Conservation (phyloP, 2,797 vertebrate genomes). For the Chromobotia macracanthus region DNA sequence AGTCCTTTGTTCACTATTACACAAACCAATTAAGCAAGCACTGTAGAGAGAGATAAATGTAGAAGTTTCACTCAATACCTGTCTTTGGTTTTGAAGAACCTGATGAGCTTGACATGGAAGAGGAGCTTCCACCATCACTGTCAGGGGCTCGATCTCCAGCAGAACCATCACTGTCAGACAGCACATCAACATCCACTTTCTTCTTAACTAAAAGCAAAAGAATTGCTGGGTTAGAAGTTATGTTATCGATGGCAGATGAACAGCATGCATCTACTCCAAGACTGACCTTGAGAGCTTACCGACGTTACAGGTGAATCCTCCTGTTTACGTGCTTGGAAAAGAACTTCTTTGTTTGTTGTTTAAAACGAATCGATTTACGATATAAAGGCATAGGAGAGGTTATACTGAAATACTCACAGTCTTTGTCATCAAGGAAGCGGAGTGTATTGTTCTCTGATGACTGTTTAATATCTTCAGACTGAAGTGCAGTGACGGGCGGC, state of each 20-base stretch:
- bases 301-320: constrained; percentile 55
- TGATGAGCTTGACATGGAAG: constrained; percentile 61
- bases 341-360: constrained; percentile 76
- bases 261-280: not conserved
- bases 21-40: not conserved
- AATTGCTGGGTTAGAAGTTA: not conserved
- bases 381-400: not conserved
- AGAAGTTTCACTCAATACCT: constrained; percentile 10
- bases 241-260: not conserved
- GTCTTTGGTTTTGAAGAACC: constrained; percentile 52
- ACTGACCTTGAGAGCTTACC: constrained; percentile 59
- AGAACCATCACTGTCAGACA: constrained; percentile 44
- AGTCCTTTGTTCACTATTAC: not conserved
- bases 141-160: constrained; percentile 54
- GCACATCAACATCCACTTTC: constrained; percentile 28
- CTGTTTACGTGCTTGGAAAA: constrained; percentile 81
- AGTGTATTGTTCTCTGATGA: constrained; percentile 54
- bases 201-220: constrained; percentile 40
- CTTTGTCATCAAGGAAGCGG: constrained; percentile 76
- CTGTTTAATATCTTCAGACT: constrained; percentile 37
- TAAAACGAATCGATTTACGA: not conserved
- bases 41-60: not conserved
- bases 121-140: constrained; percentile 54
- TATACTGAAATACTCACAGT: constrained; percentile 64
- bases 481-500: not conserved